A percentile compares a stretch with the other conserved stretches of the same genome.
phyloP scores from a whole-genome alignment of 2,888 invertebrate genomes.

The Petrolisthes manimaculis region DNA sequence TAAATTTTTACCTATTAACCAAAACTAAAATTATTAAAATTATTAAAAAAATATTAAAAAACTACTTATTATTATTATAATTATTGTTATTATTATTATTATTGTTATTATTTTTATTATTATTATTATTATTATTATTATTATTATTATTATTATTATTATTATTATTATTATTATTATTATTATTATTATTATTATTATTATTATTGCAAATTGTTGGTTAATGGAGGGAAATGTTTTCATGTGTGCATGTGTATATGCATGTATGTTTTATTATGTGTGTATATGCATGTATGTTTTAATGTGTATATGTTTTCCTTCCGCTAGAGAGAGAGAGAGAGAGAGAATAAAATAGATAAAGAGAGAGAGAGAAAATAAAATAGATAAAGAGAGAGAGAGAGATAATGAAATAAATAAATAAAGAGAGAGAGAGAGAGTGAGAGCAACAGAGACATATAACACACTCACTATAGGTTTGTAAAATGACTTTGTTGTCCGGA shows the following conservation, averaged over 20 bases:
- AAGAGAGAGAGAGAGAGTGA: neutral
- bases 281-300: neutral
- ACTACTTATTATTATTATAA: no score
- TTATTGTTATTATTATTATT: no score
- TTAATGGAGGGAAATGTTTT: neutral
- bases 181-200: conserved; percentile 9
- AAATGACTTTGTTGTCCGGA: no score
- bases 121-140: neutral
- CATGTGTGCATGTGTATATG: no score
- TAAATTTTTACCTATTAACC: no score
- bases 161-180: neutral
- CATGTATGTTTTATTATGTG: neutral
- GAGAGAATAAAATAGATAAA: conserved; percentile 35
- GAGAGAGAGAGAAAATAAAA: conserved; percentile 10
- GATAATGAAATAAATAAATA: neutral
- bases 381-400: conserved; percentile 15
- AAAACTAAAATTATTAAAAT: no score
- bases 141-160: neutral
- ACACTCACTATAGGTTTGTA: no score
- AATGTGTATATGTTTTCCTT: neutral
- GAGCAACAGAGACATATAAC: neutral
- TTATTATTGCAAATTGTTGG: conserved; percentile 1
- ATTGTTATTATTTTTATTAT: neutral
- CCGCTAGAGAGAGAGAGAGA: conserved; percentile 26
- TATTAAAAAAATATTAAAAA: no score